Conservation (phyloP, 1,140 invertebrate species). For the Brachionus rotundiformis region DNA sequence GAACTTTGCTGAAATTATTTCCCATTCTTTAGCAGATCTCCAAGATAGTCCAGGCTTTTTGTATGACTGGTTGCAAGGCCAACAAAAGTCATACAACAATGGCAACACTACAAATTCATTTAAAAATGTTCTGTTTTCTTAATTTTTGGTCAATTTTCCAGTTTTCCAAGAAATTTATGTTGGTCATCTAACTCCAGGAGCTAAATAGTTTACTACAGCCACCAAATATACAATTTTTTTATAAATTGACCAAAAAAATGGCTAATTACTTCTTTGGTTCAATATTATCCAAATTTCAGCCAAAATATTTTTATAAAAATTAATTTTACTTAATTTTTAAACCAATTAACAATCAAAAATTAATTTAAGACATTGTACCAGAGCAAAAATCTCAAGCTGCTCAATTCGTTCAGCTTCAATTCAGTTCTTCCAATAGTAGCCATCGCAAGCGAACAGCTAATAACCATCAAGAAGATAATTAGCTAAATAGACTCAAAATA, state of each 20-base stretch:
- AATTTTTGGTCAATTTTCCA: no score
- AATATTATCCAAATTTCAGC: not conserved
- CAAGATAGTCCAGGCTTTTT: no score
- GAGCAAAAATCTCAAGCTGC: conserved; percentile 31
- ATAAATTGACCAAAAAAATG: not conserved
- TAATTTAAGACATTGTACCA: conserved; percentile 24
- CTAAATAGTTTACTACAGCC: not conserved
- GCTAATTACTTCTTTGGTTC: no score
- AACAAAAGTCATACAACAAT: no score
- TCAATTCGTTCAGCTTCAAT: conserved; percentile 33
- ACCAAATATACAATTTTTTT: conserved; percentile 16
- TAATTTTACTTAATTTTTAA: not conserved
- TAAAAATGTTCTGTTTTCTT: no score
- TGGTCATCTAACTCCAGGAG: not conserved
- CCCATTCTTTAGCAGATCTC: no score
- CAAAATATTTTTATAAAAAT: not conserved
- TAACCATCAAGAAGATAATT: not conserved
- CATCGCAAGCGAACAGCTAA: not conserved
- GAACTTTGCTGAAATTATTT: no score
- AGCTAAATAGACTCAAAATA: not conserved
- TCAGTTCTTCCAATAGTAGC: not conserved
- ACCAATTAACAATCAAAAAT: not conserved
- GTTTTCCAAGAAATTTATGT: no score
- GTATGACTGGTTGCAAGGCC: no score
- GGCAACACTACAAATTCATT: no score